Conservation (phyloP, 1,140 invertebrate species). For the Thaumetopoea pityocampa region DNA sequence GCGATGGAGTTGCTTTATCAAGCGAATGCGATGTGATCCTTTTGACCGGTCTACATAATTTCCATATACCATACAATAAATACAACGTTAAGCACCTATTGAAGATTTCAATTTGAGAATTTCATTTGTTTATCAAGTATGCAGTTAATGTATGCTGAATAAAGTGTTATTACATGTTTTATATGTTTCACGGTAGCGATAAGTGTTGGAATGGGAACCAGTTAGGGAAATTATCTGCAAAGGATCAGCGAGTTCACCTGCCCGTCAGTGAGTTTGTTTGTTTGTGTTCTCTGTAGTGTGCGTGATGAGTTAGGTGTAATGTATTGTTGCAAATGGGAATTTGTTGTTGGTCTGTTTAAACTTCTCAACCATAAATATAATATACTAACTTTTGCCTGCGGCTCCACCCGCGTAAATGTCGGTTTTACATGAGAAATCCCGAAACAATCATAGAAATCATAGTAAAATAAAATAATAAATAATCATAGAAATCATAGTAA, state of each 20-base stretch:
- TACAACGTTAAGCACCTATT: conserved; percentile 14
- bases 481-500: no score
- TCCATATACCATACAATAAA: background rate
- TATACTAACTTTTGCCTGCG: no score
- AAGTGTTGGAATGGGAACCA: conserved; percentile 62
- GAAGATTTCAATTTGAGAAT: background rate
- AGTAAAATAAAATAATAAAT: no score
- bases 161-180: background rate
- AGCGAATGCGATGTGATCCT: conserved; percentile 38
- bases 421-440: no score
- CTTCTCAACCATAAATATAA: conserved; percentile 11
- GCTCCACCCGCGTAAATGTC: no score
- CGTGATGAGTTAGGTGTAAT: conserved; percentile 47
- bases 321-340: conserved; percentile 40
- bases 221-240: conserved; percentile 70
- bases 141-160: conserved; percentile 26
- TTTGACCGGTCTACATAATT: conserved; percentile 8
- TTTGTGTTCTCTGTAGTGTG: conserved; percentile 43
- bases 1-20: conserved; percentile 56
- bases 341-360: conserved; percentile 6
- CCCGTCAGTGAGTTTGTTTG: conserved; percentile 43
- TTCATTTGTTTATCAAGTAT: background rate
- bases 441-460: no score
- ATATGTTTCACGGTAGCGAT: conserved; percentile 25
- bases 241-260: conserved; percentile 66